phyloP scores from a whole-genome alignment of 2,113 vertebrate genomes.

The Solea senegalensis region DNA sequence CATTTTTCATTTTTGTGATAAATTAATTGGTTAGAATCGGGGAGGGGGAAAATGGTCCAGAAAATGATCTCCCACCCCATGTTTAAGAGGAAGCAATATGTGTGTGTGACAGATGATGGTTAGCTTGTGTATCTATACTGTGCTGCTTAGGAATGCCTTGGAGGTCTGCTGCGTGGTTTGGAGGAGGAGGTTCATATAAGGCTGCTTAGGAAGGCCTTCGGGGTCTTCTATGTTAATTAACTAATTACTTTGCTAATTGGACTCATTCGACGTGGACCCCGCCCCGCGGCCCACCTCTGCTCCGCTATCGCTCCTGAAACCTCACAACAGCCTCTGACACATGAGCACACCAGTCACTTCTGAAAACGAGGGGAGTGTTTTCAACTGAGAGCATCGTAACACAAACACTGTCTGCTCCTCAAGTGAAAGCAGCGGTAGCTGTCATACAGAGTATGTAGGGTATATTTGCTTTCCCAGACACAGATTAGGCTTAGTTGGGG shows the following conservation, averaged over 20 bases:
- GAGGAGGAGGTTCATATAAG: conserved; percentile 49
- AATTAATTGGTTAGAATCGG: no score
- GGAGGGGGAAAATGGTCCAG: no score
- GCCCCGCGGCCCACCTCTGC: conserved; percentile 16
- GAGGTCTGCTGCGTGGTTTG: conserved; percentile 33
- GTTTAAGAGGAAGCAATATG: neutral
- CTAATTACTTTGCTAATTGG: conserved; percentile 82
- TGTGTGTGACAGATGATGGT: conserved; percentile 40
- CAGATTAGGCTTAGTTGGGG: conserved; percentile 64
- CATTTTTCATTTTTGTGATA: no score
- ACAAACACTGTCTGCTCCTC: conserved; percentile 6
- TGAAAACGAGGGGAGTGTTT: neutral
- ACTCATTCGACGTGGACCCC: conserved; percentile 55
- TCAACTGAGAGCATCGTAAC: conserved; percentile 23
- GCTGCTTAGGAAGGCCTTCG: conserved; percentile 58
- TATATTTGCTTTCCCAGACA: conserved; percentile 53
- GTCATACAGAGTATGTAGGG: neutral
- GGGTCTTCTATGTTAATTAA: conserved; percentile 77
- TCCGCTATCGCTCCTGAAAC: conserved; percentile 28
- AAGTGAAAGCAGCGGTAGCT: conserved; percentile 15
- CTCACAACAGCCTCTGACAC: conserved; percentile 21
- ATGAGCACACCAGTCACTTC: neutral
- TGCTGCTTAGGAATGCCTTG: conserved; percentile 53
- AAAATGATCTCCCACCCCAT: no score
- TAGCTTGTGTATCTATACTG: conserved; percentile 45